Percentiles rank a stretch among this genome's conserved stretches.
These are phyloP conservation scores for Myotis planiceps DNA, from an alignment of 2,797 vertebrate genomes.

Conservation along the genomic window DNA sequence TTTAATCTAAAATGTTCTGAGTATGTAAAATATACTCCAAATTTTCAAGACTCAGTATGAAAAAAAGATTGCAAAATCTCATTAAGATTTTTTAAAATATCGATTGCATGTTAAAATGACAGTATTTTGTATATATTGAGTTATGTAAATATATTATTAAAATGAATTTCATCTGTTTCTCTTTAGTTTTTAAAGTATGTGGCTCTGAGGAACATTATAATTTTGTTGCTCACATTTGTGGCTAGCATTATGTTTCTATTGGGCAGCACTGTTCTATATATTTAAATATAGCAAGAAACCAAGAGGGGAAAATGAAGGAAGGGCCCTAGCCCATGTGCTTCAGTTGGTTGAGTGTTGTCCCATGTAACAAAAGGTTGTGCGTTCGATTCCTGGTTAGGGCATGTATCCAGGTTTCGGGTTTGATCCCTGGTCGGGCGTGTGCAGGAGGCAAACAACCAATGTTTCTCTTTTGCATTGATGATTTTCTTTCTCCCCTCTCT, in stretches of 20 bases:
- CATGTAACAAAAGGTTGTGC: too few species aligned
- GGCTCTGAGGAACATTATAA: background rate
- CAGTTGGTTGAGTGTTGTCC: too few species aligned
- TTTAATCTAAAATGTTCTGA: conserved; percentile 29
- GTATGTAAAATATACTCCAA: background rate
- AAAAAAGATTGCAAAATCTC: background rate
- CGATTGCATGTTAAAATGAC: background rate
- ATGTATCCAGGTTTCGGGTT: too few species aligned
- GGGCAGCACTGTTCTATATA: background rate
- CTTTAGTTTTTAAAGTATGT: background rate
- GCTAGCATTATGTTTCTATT: background rate
- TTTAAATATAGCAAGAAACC: conserved; percentile 20
- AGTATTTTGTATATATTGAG: background rate
- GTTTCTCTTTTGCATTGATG: too few species aligned
- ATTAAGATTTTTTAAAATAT: background rate
- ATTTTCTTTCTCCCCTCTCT: too few species aligned
- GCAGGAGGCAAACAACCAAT: too few species aligned
- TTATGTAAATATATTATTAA: conserved; percentile 5
- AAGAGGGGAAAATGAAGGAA: background rate
- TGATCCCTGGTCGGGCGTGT: too few species aligned
- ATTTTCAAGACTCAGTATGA: conserved; percentile 23
- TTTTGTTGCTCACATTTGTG: background rate
- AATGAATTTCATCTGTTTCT: conserved; percentile 19
- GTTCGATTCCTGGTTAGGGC: too few species aligned
- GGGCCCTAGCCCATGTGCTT: too few species aligned